These are phyloP conservation scores for Drosophila tristis DNA, from an alignment of 1,140 invertebrate species.

Conservation along the genomic window DNA sequence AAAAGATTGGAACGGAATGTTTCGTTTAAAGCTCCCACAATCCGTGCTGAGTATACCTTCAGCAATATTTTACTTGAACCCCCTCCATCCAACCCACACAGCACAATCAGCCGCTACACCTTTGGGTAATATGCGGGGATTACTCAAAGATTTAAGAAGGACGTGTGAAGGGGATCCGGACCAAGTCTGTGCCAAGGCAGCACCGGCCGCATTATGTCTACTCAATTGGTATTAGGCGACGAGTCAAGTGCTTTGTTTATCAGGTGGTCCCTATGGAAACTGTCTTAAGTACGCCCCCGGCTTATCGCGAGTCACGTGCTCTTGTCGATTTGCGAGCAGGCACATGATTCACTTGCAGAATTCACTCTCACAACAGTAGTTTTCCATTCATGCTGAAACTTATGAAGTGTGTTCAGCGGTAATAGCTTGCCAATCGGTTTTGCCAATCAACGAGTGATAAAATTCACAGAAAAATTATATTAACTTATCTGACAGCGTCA, in stretches of 20 bases:
- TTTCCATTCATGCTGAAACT: no score
- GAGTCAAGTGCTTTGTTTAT: constrained; percentile 70
- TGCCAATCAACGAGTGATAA: no score
- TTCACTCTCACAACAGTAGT: constrained; percentile 20
- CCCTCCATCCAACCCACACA: not conserved
- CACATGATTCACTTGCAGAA: constrained; percentile 47
- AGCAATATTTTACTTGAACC: no score
- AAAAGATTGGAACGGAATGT: no score
- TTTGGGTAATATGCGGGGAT: constrained; percentile 47
- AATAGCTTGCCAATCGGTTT: no score
- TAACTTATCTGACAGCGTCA: constrained; percentile 8
- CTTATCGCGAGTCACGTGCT: constrained; percentile 69
- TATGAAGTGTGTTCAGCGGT: no score
- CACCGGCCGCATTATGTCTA: constrained; percentile 42
- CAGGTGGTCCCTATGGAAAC: constrained; percentile 32
- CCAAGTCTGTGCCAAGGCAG: not conserved
- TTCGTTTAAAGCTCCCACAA: no score
- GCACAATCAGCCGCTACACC: not conserved
- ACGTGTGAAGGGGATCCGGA: constrained; percentile 23
- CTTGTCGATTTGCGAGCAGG: constrained; percentile 38
- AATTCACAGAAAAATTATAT: no score
- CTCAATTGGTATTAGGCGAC: constrained; percentile 39
- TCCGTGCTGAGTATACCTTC: no score
- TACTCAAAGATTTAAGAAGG: constrained; percentile 34
- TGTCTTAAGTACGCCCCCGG: constrained; percentile 16